Base-by-base conservation (phyloP, 2,888 invertebrate genomes). In the Phyto melanocephala region DNA sequence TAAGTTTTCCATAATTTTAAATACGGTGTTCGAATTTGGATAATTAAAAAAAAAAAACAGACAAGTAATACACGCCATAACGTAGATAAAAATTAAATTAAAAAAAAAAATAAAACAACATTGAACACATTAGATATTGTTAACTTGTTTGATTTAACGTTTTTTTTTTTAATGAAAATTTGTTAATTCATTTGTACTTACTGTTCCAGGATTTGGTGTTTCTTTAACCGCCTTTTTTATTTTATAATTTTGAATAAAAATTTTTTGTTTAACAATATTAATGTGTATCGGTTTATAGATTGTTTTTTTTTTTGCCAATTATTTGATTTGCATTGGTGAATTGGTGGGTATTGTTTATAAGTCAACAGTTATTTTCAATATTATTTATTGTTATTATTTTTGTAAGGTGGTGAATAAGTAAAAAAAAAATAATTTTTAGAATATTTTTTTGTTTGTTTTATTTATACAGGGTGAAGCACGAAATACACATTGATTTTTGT, bases 171-270 rank as follows among this genome's bases (percentile, higher is more conserved):
- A 35, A 13, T 40, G 47, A 42, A 54, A 71, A 15, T 70, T 45
- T 47, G 22, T 72, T 68, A 75, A 85, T 72, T 68, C 42, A 56
- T 28, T 81, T 85, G 87, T 92, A 93, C 93, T 92, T 93, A 93
- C 93, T 93, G 94, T 94, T 92, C 94, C 94, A 91, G 93, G 94
- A 92, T 93, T 94, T 91, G 93, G 92, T 87, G 93, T 93, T 90
- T 93, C 93, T 93, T 95, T 95, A 92, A 95, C 94, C 92, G 94
- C 94, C 94, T 95, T 85, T 95, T 85, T 40, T 54, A 70, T 63
- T 42, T 77, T 54, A 54, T 35, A 85, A 85, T 84, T 81, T 83
- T 47, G 80, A 80, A 80, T 74, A 81, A 84, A 86, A 86, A 86
- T 85, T 77, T 84, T 74, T 76, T 74, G 45, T 77, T 74, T 82